Conservation (phyloP, 2,888 invertebrate genomes). For the Griposia aprilina region DNA sequence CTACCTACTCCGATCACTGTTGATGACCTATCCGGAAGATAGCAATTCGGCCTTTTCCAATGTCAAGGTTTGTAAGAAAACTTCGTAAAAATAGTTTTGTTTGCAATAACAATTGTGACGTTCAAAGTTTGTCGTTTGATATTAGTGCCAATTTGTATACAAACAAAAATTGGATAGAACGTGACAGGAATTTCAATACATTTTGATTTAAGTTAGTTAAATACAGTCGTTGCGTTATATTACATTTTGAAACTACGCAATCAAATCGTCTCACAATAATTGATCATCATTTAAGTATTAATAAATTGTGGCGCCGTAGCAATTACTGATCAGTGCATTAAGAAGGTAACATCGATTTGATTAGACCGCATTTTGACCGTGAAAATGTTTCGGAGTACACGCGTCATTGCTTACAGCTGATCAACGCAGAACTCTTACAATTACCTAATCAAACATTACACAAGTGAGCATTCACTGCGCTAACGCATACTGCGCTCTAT, state of each 20-base stretch:
- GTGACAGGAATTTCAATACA: not conserved
- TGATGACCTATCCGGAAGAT: conserved; percentile 14
- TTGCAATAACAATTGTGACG: not conserved
- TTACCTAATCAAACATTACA: conserved; percentile 2
- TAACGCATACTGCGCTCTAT: not conserved
- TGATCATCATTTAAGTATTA: not conserved
- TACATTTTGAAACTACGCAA: not conserved
- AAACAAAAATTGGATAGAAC: not conserved
- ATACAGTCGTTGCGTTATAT: not conserved
- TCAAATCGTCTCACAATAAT: not conserved
- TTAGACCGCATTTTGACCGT: not conserved
- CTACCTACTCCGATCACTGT: no score
- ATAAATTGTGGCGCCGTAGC: not conserved
- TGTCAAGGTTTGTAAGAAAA: conserved; percentile 19
- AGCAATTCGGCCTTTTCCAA: not conserved
- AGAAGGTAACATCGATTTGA: not conserved
- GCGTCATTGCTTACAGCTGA: not conserved
- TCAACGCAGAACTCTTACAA: conserved; percentile 9
- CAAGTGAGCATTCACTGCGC: not conserved
- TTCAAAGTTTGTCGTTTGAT: not conserved
- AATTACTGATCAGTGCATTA: not conserved
- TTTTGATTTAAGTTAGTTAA: not conserved
- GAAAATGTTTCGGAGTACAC: not conserved
- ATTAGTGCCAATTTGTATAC: not conserved
- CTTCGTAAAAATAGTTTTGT: not conserved